Conservation (phyloP, 2,113 vertebrate genomes). For the Chunga burmeisteri region DNA sequence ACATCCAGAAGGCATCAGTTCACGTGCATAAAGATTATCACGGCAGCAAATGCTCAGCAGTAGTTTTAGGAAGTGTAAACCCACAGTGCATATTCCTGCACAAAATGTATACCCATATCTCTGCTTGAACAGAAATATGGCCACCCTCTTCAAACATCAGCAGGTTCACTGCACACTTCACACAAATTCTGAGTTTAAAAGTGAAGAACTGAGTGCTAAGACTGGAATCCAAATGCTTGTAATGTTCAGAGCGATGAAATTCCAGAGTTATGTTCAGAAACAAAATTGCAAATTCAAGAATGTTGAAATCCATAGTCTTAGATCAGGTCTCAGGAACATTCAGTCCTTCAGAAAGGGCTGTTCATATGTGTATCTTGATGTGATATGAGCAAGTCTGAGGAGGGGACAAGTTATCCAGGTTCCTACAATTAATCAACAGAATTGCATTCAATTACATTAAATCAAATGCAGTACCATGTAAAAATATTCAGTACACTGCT, state of each 20-base stretch:
- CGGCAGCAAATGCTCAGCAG: background rate
- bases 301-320: background rate
- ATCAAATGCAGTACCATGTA: background rate
- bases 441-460: background rate
- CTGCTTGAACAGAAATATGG: background rate
- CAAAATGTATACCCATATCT: background rate
- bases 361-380: background rate
- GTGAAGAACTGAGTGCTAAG: background rate
- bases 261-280: background rate
- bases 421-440: slow-evolving; percentile 12
- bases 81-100: background rate
- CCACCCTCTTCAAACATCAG: background rate
- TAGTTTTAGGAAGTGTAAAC: background rate
- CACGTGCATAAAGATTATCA: background rate
- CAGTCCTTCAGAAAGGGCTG: background rate
- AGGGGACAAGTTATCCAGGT: background rate
- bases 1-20: background rate
- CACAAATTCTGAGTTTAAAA: background rate
- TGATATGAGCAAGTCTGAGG: background rate
- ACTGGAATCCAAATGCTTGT: background rate
- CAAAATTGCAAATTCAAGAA: background rate
- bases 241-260: background rate
- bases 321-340: background rate
- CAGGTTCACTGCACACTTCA: background rate
- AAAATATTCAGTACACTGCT: background rate